Conservation (phyloP, 64 coral and sea anemone species). For the Stylophora pistillata region DNA sequence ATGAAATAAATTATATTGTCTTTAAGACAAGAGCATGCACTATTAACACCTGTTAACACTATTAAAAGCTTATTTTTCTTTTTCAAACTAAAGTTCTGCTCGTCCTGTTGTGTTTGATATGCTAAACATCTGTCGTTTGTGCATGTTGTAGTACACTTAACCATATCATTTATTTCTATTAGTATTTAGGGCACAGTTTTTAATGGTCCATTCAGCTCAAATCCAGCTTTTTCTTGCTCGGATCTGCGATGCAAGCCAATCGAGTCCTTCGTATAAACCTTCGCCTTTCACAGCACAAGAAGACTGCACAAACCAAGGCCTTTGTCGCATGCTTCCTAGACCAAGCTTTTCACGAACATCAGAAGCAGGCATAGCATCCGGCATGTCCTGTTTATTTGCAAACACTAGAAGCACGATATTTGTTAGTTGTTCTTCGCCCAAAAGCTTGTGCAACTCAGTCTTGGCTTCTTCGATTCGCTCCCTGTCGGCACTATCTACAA, state of each 20-base stretch:
- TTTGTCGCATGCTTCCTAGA: constrained; percentile 72
- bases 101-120: background rate
- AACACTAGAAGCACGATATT: constrained; percentile 89
- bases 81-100: background rate
- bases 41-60: background rate
- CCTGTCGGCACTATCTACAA: constrained; percentile 89
- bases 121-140: background rate
- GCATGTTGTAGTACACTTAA: background rate
- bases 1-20: background rate
- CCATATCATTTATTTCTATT: background rate
- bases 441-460: constrained; percentile 74
- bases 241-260: constrained; percentile 93
- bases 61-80: too few relatives aligned
- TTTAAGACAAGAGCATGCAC: background rate
- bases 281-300: constrained; percentile 92
- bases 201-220: background rate
- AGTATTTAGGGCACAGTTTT: constrained; percentile 3
- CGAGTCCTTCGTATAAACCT: constrained; percentile 93
- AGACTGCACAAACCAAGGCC: constrained; percentile 96
- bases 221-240: constrained; percentile 81
- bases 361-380: constrained; percentile 81
- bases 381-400: constrained; percentile 98
- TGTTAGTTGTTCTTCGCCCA: constrained; percentile 77
- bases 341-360: constrained; percentile 93
- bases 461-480: constrained; percentile 86